These are phyloP conservation scores for Diachasma alloeum DNA, from an alignment of 1,140 invertebrate genomes.

Conservation along the genomic window DNA sequence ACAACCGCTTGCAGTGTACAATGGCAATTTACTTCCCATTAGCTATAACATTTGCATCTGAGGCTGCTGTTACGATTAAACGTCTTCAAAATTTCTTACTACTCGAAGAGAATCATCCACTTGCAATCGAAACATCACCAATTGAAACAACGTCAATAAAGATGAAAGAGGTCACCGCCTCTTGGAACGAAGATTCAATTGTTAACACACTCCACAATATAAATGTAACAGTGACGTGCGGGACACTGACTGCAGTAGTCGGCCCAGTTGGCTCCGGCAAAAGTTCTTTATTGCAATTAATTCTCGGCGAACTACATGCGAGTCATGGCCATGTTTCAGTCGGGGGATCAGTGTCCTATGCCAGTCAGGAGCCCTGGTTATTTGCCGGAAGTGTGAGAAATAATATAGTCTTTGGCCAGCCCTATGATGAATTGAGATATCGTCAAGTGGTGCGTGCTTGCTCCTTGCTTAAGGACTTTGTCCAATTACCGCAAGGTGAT, in stretches of 20 bases:
- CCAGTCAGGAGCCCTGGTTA: constrained; percentile 80
- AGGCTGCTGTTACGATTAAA: constrained; percentile 72
- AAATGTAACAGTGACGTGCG: constrained; percentile 68
- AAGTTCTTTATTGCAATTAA: constrained; percentile 78
- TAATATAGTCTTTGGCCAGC: constrained; percentile 83
- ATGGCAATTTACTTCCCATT: constrained; percentile 80
- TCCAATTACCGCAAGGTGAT: constrained; percentile 68
- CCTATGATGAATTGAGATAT: constrained; percentile 73
- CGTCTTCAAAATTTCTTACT: constrained; percentile 65
- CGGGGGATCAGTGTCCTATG: constrained; percentile 73
- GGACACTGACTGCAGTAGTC: constrained; percentile 76
- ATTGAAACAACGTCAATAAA: constrained; percentile 52
- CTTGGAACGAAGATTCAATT: constrained; percentile 69
- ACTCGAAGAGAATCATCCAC: constrained; percentile 64
- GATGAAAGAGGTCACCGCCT: constrained; percentile 67
- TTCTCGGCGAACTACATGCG: constrained; percentile 75
- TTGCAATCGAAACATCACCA: constrained; percentile 36
- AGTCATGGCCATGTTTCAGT: constrained; percentile 70
- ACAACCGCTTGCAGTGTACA: constrained; percentile 75
- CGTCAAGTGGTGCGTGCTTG: constrained; percentile 68
- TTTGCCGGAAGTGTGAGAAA: constrained; percentile 74
- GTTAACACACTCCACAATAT: constrained; percentile 71
- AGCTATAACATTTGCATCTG: constrained; percentile 68
- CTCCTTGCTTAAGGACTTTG: constrained; percentile 73
- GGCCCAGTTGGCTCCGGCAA: constrained; percentile 84